Evolutionary conservation across 2,113 vertebrate species (phyloP), one percentile per base, ranked within the genome.

Genomic region (Spilogale gracilis): DNA sequence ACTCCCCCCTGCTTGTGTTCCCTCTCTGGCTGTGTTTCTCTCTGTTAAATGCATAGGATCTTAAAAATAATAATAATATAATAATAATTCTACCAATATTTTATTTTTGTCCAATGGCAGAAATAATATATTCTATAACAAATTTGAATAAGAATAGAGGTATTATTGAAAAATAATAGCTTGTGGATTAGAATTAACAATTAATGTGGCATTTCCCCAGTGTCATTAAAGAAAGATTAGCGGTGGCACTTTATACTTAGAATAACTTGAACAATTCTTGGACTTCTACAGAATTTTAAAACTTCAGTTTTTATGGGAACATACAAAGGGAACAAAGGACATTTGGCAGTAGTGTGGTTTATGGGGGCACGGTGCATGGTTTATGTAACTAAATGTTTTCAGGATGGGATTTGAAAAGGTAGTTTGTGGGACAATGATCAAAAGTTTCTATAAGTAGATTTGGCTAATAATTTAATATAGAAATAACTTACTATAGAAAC

Each of bases 351-450:
- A 76, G 25, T 60, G 23, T 45, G 79, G 87, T 30, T 54, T 54
- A 14, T 67, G 56, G 81, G 18, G 60, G 73, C 61, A 90, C 38
- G 67, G 56, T 2, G 52, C 50, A 14, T 13, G 12, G 27, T 65
- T 96, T 69, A 6, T 63, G 18, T 76, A 90, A 92, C 32, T 84
- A 89, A 95, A 84, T 97, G 17, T 90, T 95, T 97, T 89, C 52
- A 94, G 96, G n/a, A 6, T 21, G 71, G 80, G 73, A 85, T 71
- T 80, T 95, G 65, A 93, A 54, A 80, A 97, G 69, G 2, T 56
- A n/a, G 96, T 95, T 93, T 85, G 58, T 97, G 12, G 20, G 6
- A 82, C 63, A 95, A 94, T 89, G 94, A 60, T 97, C 52, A 76
- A 60, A 92, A 95, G 4, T 88, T 73, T 95, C 84, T 95, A 52